Evolutionary conservation across 2,113 vertebrate genomes (phyloP), one percentile per base, ranked within the genome.

Genomic region (Erythrocebus patas): DNA sequence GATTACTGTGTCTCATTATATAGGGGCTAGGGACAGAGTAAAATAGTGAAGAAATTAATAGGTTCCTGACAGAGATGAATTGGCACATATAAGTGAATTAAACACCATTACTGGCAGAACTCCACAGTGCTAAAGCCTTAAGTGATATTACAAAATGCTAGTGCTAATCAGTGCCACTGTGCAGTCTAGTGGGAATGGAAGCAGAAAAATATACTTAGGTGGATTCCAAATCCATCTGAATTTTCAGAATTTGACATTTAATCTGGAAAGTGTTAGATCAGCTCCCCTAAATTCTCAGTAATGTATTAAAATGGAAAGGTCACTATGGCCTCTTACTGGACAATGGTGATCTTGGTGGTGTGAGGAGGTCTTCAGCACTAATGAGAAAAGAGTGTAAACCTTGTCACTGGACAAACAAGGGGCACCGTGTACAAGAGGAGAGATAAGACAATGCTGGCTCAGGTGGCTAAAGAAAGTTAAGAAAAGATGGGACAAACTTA

Each of bases 61-160:
- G 97, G 97, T 98, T 98, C 93, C 98, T 98, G 98, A 98, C 98
- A 98, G 97, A 98, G 98, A 99, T 97, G 93, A 98, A 98, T 98
- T 98, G 98, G 98, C 97, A 98, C 95, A 98, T 98, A 97, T 98
- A 98, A 99, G 97, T 98, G 98, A 99, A 99, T 99, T 98, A 98
- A 99, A 98, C 97, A 98, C 98, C 96, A 98, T 98, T 98, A 99
- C 98, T 99, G 98, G 98, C 98, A 99, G 97, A 97, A 97, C 95
- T 99, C 98, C 98, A 98, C 45, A 72, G 92, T 11, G 70, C 97
- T 97, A 97, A 98, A 98, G 97, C 97, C 97, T 98, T 98, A 98
- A 98, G 98, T 98, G 98, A 92, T 98, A 98, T 98, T 98, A 98
- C 93, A 98, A 98, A 99, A 98, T 64, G 83, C 95, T 97, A 68